Conservation (phyloP, 2,113 vertebrate species). For the Micronycteris hirsuta region DNA sequence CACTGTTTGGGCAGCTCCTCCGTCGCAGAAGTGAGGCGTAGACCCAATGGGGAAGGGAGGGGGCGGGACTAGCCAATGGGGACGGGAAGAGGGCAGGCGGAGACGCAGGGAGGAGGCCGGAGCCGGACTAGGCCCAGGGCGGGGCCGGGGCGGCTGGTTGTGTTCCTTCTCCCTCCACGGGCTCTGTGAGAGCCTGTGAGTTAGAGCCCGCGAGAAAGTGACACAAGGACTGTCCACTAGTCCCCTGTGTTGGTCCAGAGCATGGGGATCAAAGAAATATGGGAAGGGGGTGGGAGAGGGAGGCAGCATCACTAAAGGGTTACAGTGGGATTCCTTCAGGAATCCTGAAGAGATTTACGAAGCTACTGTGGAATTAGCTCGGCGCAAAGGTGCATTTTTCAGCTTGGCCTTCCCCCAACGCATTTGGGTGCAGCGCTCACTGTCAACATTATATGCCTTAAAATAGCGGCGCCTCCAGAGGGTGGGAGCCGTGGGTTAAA, state of each 20-base stretch:
- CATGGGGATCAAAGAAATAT: neutral
- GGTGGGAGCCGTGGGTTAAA: neutral
- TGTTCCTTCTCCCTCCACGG: fast-evolving
- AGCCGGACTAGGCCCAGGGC: fast-evolving
- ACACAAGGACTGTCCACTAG: no score
- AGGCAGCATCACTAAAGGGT: neutral
- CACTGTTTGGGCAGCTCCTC: neutral
- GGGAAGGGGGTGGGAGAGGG: neutral
- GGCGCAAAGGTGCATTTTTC: neutral
- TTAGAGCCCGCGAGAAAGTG: fast-evolving
- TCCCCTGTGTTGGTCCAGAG: neutral
- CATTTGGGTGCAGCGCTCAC: neutral
- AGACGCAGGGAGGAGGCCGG: fast-evolving
- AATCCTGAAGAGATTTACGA: neutral
- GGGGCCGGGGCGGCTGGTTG: fast-evolving
- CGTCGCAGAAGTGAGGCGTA: constrained; percentile 42
- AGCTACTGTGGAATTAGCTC: neutral
- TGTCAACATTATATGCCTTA: neutral
- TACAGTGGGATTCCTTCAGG: neutral
- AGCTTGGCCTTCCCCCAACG: neutral
- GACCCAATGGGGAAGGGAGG: constrained; percentile 17
- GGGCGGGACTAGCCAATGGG: constrained; percentile 27
- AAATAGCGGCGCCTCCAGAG: neutral
- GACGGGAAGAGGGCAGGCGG: neutral
- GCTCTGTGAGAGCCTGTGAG: fast-evolving